Base-by-base conservation (phyloP, 2,888 invertebrate genomes). In the Elgonia sp. region DNA sequence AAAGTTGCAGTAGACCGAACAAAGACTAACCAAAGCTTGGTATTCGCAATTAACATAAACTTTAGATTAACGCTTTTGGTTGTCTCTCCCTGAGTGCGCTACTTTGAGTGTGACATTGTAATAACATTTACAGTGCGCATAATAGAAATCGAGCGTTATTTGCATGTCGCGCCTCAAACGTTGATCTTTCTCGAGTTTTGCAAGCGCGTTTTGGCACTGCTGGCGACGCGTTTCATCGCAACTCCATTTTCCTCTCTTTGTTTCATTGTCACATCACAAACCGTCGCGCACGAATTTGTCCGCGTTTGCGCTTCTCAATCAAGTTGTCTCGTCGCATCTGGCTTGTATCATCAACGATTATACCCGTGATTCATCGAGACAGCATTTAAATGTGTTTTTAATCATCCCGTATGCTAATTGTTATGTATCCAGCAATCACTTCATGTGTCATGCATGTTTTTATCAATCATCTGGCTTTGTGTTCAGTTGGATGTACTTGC, bases 361-460 rank as follows among this genome's bases (percentile, higher is more conserved):
- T 65, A 67, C 42, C 40, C 21, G 57, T 73, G 82, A 82, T 73
- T 82, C 65, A 69, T 60, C 37, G 53, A 14, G 37, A 40, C 55
- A 67, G 42, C 57, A 67, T 80, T 80, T 46, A 42, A 83, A 73
- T 63, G 37, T 21, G 46, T 69, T 76, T 76, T 69, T 60, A 69
- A 76, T 83, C 67, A 60, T 55, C 55, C 50, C 21, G 20, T 69
- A 67, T 83, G 75, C 75, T 83, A 83, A 83, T 83, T 83, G 57
- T 60, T 53, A 75, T 69, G 69, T 60, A 83, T 60, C 69, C 50
- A 16, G 83, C 62, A 53, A 42, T 82, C 73, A 20, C 18, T 70
- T 63, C n/a, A n/a, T 29, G 63, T 40, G 21, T 39, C 63, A 72
- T 7, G 72, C 83, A 57, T 60, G 75, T 83, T 75, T 46, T 69